Base-by-base conservation (phyloP, 2,113 vertebrate species). In the Cavia porcellus region DNA sequence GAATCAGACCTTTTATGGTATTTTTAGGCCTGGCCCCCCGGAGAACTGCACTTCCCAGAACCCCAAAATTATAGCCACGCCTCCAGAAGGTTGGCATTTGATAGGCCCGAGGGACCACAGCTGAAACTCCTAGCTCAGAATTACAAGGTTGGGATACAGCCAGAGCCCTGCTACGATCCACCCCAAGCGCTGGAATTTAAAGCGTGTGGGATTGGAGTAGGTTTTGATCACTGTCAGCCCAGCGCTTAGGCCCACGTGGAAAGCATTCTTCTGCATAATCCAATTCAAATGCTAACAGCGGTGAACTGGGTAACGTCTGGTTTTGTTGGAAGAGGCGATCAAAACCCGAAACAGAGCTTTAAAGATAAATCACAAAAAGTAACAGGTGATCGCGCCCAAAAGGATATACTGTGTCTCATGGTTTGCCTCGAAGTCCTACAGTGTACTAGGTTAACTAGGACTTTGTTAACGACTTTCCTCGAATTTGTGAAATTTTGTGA, bases 1-100 rank as follows among this genome's bases (percentile, higher is more conserved):
- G 70, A 97, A 45, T 70, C 85, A n/a, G 89, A 72, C 97, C 95
- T 97, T 97, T 97, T 97, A 96, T 85, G 96, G 96, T 95, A 93
- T 85, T 57, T 79, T 38, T 64, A 79, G 85, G 38, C 35, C 88
- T 81, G 62, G 57, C 10, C 24, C 75, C 64, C 74, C 68, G 25
- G 47, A 87, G 52, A 93, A 83, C 47, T 24, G 77, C n/a, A 50
- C 52, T 90, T 86, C 30, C 47, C 77, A 38, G 47, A 86, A 55
- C 72, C 81, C 82, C 83, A 55, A 77, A 59, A 64, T 35, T 19
- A 30, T 89, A 95, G 80, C 96, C 95, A 96, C 92, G 87, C 95
- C 95, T 75, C 72, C 62, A 70, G 13, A 52, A 50, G 2, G 68
- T 88, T 84, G 92, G 32, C 87, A 66, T 89, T 85, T 72, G 59